Evolutionary conservation across 2,888 invertebrate genomes (phyloP).

Genomic region (Anarsia innoxiella): DNA sequence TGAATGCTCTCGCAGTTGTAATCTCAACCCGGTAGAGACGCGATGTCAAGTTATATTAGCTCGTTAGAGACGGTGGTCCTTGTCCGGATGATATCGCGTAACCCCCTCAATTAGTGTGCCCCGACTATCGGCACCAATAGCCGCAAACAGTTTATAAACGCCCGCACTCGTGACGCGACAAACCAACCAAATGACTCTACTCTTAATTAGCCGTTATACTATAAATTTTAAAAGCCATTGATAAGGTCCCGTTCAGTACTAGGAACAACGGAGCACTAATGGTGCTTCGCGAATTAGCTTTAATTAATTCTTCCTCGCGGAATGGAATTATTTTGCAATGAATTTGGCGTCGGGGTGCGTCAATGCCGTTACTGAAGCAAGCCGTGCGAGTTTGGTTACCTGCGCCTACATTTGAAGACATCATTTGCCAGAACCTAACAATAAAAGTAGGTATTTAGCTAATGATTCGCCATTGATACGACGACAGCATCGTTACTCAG

Average conservation of each 20-base stretch:
- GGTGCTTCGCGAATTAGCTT: conserved; percentile 52
- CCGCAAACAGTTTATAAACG: conserved; percentile 38
- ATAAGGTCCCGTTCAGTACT: conserved; percentile 61
- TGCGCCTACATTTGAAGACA: conserved; percentile 1
- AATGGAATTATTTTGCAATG: conserved; percentile 7
- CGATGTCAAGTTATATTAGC: conserved; percentile 40
- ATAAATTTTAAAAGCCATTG: conserved; percentile 63
- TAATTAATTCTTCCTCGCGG: conserved; percentile 54
- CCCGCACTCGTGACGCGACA: conserved; percentile 51
- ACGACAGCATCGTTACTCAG: too few species aligned
- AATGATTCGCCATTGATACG: background rate
- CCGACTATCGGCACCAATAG: conserved; percentile 44
- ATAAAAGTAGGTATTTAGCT: conserved; percentile 1
- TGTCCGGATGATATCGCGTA: conserved; percentile 52
- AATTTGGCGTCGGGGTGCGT: conserved; percentile 8
- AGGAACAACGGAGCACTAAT: conserved; percentile 42
- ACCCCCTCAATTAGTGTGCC: conserved; percentile 58
- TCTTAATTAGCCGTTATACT: conserved; percentile 67
- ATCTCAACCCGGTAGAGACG: conserved; percentile 22
- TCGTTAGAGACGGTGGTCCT: conserved; percentile 42
- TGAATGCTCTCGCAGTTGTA: conserved; percentile 10
- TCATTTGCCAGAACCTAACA: background rate
- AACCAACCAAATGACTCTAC: conserved; percentile 52
- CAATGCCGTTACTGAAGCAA: background rate
- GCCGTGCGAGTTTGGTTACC: too few species aligned